Conservation (phyloP, 2,888 invertebrate species). For the Drosophila kokeensis region DNA sequence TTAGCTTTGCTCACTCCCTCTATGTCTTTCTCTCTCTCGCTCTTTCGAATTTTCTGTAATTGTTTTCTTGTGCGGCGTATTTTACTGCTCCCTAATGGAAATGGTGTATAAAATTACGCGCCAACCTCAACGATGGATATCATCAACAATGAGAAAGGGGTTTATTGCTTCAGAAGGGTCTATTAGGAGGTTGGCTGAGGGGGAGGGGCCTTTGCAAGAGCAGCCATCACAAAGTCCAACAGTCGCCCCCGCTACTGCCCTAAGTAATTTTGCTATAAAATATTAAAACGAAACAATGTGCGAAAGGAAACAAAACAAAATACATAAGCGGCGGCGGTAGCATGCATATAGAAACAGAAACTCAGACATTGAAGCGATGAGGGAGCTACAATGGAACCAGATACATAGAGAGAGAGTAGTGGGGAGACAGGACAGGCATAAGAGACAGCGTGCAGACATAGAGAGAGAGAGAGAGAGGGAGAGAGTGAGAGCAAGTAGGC, state of each 20-base stretch:
- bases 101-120: conserved; percentile 72
- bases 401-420: not conserved
- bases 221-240: conserved; percentile 18
- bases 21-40: not conserved
- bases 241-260: conserved; percentile 22
- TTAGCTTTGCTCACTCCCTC: not conserved
- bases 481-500: conserved; percentile 18
- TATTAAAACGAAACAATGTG: conserved; percentile 76
- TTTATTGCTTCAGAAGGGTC: not conserved
- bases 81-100: conserved; percentile 68
- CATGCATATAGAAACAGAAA: conserved; percentile 23
- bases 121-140: conserved; percentile 58
- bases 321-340: conserved; percentile 14
- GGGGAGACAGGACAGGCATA: conserved; percentile 6
- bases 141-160: not conserved
- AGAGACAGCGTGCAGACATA: conserved; percentile 6
- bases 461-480: conserved; percentile 6
- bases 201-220: conserved; percentile 2
- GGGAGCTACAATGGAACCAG: conserved; percentile 9
- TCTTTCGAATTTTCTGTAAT: conserved; percentile 23
- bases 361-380: conserved; percentile 35
- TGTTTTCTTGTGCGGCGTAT: conserved; percentile 37
- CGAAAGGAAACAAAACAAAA: conserved; percentile 72
- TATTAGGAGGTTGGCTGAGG: not conserved
- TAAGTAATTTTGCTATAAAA: conserved; percentile 68